Conservation (phyloP, 2,888 invertebrate genomes). For the Apamea monoglypha region DNA sequence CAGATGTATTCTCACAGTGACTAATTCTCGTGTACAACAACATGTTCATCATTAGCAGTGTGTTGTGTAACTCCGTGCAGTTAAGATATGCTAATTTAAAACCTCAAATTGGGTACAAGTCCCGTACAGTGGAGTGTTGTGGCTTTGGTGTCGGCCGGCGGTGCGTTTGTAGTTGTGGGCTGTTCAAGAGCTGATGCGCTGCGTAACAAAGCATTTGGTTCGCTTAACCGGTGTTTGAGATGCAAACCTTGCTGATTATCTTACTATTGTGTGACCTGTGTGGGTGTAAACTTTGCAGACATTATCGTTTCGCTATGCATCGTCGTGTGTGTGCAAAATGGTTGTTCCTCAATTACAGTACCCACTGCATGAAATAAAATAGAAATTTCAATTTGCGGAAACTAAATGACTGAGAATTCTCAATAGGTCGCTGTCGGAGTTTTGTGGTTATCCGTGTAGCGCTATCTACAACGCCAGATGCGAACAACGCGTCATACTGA, state of each 20-base stretch:
- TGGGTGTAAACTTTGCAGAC: neutral
- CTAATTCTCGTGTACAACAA: conserved; percentile 56
- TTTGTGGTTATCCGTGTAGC: no score
- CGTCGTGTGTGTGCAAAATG: neutral
- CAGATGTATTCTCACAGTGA: conserved; percentile 60
- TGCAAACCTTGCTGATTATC: conserved; percentile 24
- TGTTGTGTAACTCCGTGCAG: conserved; percentile 70
- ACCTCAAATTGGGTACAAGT: conserved; percentile 76
- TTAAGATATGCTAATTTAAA: conserved; percentile 80
- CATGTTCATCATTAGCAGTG: conserved; percentile 70
- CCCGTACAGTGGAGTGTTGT: conserved; percentile 67
- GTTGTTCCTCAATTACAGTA: neutral
- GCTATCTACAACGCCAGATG: no score
- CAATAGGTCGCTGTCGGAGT: no score
- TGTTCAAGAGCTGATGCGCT: conserved; percentile 66
- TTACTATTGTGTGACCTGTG: neutral
- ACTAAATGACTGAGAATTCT: no score
- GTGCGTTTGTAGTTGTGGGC: conserved; percentile 66
- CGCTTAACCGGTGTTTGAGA: conserved; percentile 16
- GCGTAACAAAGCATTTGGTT: conserved; percentile 64
- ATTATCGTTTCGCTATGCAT: neutral
- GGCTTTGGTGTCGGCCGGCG: conserved; percentile 69
- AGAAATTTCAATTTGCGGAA: neutral
- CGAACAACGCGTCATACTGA: no score
- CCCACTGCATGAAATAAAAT: neutral